Evolutionary conservation across 2,113 vertebrate genomes (phyloP).

Genomic region (Myotis yumanensis): DNA sequence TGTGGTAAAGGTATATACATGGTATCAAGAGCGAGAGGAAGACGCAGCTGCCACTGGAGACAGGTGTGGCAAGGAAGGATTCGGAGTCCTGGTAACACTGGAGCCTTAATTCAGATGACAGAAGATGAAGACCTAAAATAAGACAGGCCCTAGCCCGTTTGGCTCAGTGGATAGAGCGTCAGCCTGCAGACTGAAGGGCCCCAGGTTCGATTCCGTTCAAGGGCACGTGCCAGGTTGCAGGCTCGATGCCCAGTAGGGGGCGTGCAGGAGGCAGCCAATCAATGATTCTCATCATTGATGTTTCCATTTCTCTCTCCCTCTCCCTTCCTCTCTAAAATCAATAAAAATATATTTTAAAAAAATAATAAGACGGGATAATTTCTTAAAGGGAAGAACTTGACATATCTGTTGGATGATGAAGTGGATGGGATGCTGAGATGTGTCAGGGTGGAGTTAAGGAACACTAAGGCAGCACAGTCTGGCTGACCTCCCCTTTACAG

Average conservation of each 20-base stretch:
- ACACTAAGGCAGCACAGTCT: neutral
- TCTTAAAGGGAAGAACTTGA: neutral
- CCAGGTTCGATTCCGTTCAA: too few relatives aligned
- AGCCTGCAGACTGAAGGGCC: too few relatives aligned
- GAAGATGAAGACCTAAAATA: neutral
- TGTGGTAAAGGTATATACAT: neutral
- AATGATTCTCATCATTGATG: too few relatives aligned
- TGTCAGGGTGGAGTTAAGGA: neutral
- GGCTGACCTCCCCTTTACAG: neutral
- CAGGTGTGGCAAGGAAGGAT: neutral
- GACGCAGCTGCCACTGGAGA: neutral
- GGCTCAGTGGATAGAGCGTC: too few relatives aligned
- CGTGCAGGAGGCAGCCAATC: too few relatives aligned
- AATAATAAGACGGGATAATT: neutral
- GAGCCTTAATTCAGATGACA: neutral
- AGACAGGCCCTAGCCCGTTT: neutral
- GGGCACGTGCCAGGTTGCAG: too few relatives aligned
- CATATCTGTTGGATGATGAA: rapidly evolving
- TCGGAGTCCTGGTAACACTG: neutral
- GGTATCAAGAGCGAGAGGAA: neutral
- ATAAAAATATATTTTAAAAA: too few relatives aligned
- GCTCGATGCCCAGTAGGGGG: too few relatives aligned
- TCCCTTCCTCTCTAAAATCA: too few relatives aligned
- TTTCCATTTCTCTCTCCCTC: too few relatives aligned
- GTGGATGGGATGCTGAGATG: neutral